phyloP scores from a whole-genome alignment of 1,140 invertebrate genomes.

The Idris sp. region DNA sequence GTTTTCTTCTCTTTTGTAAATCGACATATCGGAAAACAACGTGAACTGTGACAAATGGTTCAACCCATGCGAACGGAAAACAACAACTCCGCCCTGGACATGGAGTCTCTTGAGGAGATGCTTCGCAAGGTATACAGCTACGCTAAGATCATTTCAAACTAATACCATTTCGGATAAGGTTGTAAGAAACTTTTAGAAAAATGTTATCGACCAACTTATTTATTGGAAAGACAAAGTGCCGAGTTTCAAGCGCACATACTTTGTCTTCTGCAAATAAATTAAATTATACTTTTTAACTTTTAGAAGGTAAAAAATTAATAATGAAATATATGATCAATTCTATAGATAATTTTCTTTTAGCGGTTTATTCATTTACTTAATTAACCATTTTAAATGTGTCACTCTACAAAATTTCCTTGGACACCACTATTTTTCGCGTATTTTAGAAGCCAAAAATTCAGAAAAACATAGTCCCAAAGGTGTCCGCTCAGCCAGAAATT shows the following conservation, averaged over 20 bases:
- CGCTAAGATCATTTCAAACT: conserved; percentile 49
- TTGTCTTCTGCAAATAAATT: too few species aligned
- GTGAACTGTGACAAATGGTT: conserved; percentile 70
- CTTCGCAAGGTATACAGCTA: conserved; percentile 83
- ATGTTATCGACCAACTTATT: conserved; percentile 23
- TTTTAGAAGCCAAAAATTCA: too few species aligned
- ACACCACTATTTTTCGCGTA: too few species aligned
- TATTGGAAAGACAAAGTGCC: conserved; percentile 14
- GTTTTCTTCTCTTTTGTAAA: conserved; percentile 47
- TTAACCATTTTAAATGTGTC: too few species aligned
- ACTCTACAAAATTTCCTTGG: too few species aligned
- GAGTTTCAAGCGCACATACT: neutral
- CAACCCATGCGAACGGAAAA: conserved; percentile 80
- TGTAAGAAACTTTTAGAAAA: conserved; percentile 33
- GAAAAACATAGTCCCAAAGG: too few species aligned
- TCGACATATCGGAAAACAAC: conserved; percentile 58
- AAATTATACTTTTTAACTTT: too few species aligned
- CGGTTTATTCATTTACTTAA: too few species aligned
- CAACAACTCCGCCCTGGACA: conserved; percentile 86
- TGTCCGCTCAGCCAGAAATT: too few species aligned
- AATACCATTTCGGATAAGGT: conserved; percentile 35
- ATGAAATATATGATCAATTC: too few species aligned
- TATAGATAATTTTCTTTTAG: too few species aligned
- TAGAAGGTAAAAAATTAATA: too few species aligned
- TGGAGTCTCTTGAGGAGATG: conserved; percentile 89